Evolutionary conservation across 2,888 invertebrate genomes (phyloP).

Genomic region (Diaprepes abbreviatus): DNA sequence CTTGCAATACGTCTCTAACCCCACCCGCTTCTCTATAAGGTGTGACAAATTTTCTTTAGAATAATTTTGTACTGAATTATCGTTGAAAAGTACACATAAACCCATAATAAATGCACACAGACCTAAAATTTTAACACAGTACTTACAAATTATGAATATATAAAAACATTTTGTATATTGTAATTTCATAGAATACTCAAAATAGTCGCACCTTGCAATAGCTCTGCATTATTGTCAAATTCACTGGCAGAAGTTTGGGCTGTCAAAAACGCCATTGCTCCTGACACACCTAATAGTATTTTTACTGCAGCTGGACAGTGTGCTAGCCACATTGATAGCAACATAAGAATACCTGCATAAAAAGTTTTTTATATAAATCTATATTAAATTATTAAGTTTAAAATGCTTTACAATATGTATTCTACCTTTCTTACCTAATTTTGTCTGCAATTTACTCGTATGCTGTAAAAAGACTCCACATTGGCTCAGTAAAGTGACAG

Average conservation of each 20-base stretch:
- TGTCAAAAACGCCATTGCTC: slow-evolving; percentile 86
- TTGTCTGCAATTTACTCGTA: slow-evolving; percentile 83
- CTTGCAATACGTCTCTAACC: slow-evolving; percentile 88
- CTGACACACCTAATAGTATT: slow-evolving; percentile 79
- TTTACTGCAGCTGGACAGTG: slow-evolving; percentile 88
- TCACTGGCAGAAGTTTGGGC: slow-evolving; percentile 86
- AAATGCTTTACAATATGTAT: neutral
- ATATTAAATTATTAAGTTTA: too few relatives aligned
- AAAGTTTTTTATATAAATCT: neutral
- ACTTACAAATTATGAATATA: too few relatives aligned
- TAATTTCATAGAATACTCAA: too few relatives aligned
- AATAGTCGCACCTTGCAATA: slow-evolving; percentile 71
- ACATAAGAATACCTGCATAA: slow-evolving; percentile 82
- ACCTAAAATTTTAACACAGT: slow-evolving; percentile 69
- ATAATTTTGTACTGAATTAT: slow-evolving; percentile 82
- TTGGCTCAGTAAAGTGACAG: slow-evolving; percentile 91
- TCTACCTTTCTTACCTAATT: slow-evolving; percentile 69
- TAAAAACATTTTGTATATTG: too few relatives aligned
- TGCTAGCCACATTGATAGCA: slow-evolving; percentile 90
- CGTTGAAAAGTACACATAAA: slow-evolving; percentile 91
- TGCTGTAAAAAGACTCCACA: slow-evolving; percentile 88
- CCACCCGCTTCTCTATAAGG: slow-evolving; percentile 90
- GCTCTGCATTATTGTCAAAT: slow-evolving; percentile 90
- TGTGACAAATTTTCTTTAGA: slow-evolving; percentile 85
- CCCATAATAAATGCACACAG: slow-evolving; percentile 89